These are phyloP conservation scores for Hypanus sabinus DNA, from an alignment of 2,113 vertebrate genomes.

Conservation along the genomic window DNA sequence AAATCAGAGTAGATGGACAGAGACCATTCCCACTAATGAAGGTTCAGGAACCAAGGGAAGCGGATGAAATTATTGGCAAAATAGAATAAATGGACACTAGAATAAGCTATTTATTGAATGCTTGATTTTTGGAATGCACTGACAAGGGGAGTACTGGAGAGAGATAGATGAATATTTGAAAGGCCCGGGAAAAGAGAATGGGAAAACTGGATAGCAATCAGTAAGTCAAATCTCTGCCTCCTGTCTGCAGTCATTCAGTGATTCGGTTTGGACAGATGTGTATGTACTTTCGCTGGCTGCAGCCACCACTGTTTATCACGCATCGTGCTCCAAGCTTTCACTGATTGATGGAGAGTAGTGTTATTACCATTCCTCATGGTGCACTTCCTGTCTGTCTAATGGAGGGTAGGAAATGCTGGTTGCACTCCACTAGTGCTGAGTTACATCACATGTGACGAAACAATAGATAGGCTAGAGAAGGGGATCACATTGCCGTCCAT, in stretches of 20 bases:
- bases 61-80: no score
- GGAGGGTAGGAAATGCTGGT: background rate
- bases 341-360: background rate
- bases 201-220: no score
- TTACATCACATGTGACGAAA: background rate
- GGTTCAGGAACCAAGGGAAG: no score
- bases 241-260: background rate
- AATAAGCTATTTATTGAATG: no score
- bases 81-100: no score
- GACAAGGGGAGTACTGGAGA: no score
- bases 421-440: background rate
- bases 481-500: background rate
- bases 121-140: no score
- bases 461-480: background rate
- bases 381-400: background rate
- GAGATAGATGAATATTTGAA: no score
- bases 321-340: background rate
- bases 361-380: background rate
- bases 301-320: background rate
- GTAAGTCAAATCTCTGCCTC: no score
- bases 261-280: background rate
- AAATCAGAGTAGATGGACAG: no score
- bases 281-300: background rate
- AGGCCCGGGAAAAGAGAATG: no score
- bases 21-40: no score